These are phyloP conservation scores for Acestrorhynchus altus DNA, from an alignment of 2,797 vertebrate species.

Conservation along the genomic window DNA sequence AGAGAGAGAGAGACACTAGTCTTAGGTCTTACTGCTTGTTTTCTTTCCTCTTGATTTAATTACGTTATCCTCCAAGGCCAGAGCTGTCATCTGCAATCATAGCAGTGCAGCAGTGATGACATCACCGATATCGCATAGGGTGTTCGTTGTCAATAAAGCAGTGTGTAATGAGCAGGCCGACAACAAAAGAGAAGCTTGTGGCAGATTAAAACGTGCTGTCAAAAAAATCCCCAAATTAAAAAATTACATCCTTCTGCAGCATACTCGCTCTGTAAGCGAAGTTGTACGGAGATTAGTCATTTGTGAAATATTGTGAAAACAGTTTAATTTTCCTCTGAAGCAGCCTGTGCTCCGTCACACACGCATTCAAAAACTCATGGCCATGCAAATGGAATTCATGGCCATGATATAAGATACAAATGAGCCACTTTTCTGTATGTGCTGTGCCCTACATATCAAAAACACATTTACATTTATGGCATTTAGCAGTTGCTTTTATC, in stretches of 20 bases:
- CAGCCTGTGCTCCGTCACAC: not conserved
- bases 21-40: conserved; percentile 1
- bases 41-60: conserved; percentile 53
- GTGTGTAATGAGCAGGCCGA: conserved; percentile 18
- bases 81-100: conserved; percentile 44
- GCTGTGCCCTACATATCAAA: no score
- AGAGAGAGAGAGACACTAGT: conserved; percentile 1
- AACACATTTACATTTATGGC: no score
- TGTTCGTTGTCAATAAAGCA: conserved; percentile 21
- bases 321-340: not conserved
- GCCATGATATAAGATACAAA: conserved; percentile 19
- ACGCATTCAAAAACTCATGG: not conserved
- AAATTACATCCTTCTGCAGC: not conserved
- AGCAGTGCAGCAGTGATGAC: conserved; percentile 42
- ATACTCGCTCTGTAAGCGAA: conserved; percentile 23
- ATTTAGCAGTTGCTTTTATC: no score
- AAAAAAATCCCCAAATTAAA: conserved; percentile 40
- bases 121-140: conserved; percentile 47
- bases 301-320: conserved; percentile 35
- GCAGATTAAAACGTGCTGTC: conserved; percentile 43
- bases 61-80: conserved; percentile 44
- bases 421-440: conserved; percentile 11
- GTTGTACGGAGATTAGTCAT: conserved; percentile 34
- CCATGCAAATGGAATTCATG: conserved; percentile 13
- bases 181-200: conserved; percentile 34